A percentile compares a stretch with the other conserved stretches of the same genome.
Conservation (phyloP, 2,888 invertebrate species). For the Agrotis puta region DNA sequence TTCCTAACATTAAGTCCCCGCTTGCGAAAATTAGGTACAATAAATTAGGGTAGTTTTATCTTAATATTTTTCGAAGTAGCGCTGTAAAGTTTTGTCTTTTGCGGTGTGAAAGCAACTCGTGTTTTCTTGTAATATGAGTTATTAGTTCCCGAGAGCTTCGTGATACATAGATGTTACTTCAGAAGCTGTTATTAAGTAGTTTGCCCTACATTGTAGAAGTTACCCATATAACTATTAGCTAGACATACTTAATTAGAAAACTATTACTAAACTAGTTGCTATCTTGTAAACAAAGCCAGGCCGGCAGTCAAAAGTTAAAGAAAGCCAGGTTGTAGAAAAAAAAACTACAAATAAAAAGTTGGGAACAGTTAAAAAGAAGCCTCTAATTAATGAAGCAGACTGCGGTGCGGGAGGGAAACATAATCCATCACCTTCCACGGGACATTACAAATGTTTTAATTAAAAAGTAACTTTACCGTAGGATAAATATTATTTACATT, state of each 20-base stretch:
- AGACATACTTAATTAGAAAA: neutral
- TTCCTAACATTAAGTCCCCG: conserved; percentile 60
- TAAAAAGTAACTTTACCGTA: conserved; percentile 21
- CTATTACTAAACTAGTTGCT: neutral
- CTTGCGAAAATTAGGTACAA: conserved; percentile 64
- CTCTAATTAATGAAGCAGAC: conserved; percentile 37
- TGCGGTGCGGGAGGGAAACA: conserved; percentile 21
- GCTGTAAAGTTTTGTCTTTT: conserved; percentile 41
- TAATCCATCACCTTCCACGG: conserved; percentile 37
- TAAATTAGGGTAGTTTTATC: conserved; percentile 60
- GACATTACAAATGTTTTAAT: conserved; percentile 41
- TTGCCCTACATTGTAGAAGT: conserved; percentile 14
- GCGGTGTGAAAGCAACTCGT: conserved; percentile 9
- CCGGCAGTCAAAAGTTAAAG: neutral
- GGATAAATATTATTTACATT: conserved; percentile 6
- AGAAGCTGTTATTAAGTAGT: neutral
- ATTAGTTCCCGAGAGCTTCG: conserved; percentile 12
- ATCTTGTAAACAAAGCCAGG: neutral
- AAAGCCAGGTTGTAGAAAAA: neutral
- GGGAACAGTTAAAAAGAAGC: conserved; percentile 16
- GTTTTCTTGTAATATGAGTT: conserved; percentile 35
- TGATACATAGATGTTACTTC: conserved; percentile 13
- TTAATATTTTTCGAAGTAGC: conserved; percentile 43
- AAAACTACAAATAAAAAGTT: conserved; percentile 33
- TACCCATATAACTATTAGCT: neutral